These are phyloP conservation scores for Sclerodermus sp. DNA, from an alignment of 2,888 invertebrate genomes.

Conservation along the genomic window DNA sequence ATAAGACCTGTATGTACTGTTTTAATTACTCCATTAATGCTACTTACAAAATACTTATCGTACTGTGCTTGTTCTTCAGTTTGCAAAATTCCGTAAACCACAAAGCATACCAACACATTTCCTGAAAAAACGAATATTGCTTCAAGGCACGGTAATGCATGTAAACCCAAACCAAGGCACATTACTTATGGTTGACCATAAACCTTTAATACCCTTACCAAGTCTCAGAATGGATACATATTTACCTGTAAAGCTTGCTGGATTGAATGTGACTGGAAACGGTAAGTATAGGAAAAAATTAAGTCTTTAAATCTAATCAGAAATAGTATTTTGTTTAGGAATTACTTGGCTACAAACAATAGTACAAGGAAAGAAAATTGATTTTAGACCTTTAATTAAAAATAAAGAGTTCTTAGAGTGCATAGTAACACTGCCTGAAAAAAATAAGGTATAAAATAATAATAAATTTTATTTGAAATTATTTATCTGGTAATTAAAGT, in stretches of 20 bases:
- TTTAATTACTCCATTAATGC: constrained; percentile 6
- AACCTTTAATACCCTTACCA: constrained; percentile 62
- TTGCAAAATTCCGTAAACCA: constrained; percentile 66
- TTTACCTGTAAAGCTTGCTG: constrained; percentile 62
- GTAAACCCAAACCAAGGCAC: constrained; percentile 61
- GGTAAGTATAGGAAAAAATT: constrained; percentile 41
- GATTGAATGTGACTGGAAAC: constrained; percentile 58
- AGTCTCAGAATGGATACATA: constrained; percentile 61
- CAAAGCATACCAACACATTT: constrained; percentile 64
- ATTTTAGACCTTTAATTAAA: constrained; percentile 59
- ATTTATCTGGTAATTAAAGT: background rate
- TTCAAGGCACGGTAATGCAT: constrained; percentile 60
- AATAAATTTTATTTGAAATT: background rate
- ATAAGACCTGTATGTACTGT: constrained; percentile 63
- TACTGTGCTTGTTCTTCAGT: constrained; percentile 51
- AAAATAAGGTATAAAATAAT: constrained; percentile 36
- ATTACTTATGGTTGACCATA: constrained; percentile 62
- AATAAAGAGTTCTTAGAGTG: constrained; percentile 57
- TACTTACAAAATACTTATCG: constrained; percentile 10
- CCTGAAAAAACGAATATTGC: constrained; percentile 59
- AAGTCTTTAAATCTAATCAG: background rate
- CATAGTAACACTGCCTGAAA: constrained; percentile 52
- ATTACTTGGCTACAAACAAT: constrained; percentile 65
- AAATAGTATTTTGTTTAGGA: constrained; percentile 43
- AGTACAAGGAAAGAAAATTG: constrained; percentile 59